phyloP scores from a whole-genome alignment of 2,888 invertebrate species.

The Drosophila pegasa region DNA sequence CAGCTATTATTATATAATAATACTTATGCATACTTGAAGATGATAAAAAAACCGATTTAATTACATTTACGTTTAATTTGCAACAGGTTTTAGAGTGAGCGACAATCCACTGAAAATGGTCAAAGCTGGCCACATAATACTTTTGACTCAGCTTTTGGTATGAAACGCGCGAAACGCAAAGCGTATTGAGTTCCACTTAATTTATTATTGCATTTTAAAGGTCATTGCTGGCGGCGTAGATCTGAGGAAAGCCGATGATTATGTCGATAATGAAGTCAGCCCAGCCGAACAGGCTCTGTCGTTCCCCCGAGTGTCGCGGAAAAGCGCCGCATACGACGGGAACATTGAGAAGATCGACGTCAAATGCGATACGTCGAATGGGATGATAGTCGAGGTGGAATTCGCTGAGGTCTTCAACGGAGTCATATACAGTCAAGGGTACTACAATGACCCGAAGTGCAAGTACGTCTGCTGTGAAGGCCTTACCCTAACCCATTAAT shows the following conservation, averaged over 20 bases:
- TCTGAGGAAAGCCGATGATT: conserved; percentile 25
- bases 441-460: conserved; percentile 88
- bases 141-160: conserved; percentile 71
- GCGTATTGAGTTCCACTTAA: conserved; percentile 25
- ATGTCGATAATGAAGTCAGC: conserved; percentile 42
- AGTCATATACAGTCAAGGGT: conserved; percentile 90
- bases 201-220: conserved; percentile 34
- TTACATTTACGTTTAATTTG: conserved; percentile 39
- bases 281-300: conserved; percentile 40
- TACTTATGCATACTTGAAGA: not conserved
- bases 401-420: conserved; percentile 89
- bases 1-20: conserved; percentile 16
- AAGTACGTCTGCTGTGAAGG: no score
- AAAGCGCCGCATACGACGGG: conserved; percentile 57
- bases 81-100: conserved; percentile 54
- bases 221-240: conserved; percentile 52
- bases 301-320: conserved; percentile 47
- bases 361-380: conserved; percentile 86
- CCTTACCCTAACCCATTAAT: no score
- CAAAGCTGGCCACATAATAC: conserved; percentile 66
- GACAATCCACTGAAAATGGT: conserved; percentile 57
- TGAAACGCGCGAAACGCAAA: conserved; percentile 15
- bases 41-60: conserved; percentile 16
- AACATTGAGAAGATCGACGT: conserved; percentile 88
- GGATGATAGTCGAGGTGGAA: conserved; percentile 88